Evolutionary conservation across 2,113 vertebrate species (phyloP), one percentile per base, ranked within the genome.

Genomic region (Anguilla japonica): DNA sequence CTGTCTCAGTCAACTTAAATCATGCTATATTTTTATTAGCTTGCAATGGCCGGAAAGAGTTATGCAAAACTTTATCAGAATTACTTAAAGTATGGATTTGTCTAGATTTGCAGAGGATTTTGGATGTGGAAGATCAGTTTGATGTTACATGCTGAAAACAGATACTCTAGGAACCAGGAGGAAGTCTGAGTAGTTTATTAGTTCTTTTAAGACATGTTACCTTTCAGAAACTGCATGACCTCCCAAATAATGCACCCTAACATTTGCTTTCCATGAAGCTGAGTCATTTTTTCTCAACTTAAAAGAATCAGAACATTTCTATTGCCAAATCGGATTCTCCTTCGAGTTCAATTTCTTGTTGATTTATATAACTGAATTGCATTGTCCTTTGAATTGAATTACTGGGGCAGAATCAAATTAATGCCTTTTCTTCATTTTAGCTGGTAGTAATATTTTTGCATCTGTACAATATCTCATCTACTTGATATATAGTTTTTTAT

Each of bases 281-380:
- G n/a, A 34, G 1, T 29, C 22, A 11, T 8, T n/a, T 75, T 75
- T 75, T 29, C n/a, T 75, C 5, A 75, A n/a, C 71, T 75, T 7
- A 75, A 75, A 75, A 9, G n/a, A 75, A 75, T 75, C 71, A 34
- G 26, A 75, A 13, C 26, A 75, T 75, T 75, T 75, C 71, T 75
- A 9, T 29, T 75, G n/a, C 26, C 26, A 75, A 75, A 75, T 75
- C 71, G 9, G 71, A 34, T 34, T 75, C 26, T 13, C n/a, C 26
- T 34, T 75, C 26, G n/a, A 75, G 71, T 75, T 75, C n/a, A 75
- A 75, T 75, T 75, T 75, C 71, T 75, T 75, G 71, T 34, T 75
- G 71, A 75, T 75, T 75, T 75, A 75, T 29, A 5, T 75, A 75
- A 75, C n/a, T 34, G 71, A 75, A 75, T 67, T 67, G 60, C 20